Evolutionary conservation across 1,140 invertebrate species (phyloP), one percentile per base, ranked within the genome.

Genomic region (Ridgeia piscesae): DNA sequence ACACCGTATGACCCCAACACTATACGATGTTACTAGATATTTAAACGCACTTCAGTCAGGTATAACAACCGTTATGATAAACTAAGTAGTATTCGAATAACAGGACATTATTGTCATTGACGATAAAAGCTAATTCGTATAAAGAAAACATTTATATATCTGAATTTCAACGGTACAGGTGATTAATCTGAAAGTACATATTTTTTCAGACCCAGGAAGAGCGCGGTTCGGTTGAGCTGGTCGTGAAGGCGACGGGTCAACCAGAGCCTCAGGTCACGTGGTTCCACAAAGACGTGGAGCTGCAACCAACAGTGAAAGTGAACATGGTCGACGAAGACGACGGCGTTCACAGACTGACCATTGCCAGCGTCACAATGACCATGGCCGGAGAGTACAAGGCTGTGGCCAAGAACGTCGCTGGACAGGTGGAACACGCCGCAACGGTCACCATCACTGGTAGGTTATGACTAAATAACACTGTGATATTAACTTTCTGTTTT

Each of bases 291-390:
- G 58, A 77, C 27, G 58, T 77, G 58, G 92, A 92, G 89, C 92
- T 92, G 4, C 33, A 33, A 35, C 88, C 34, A 42, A 89, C 92
- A 11, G 89, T 92, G 33, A 92, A 92, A 89, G 96, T 98, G 9
- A 97, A 97, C 92, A 97, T 98, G 95, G 97, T 96, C 21, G 98
- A 97, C 94, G 98, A 98, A 94, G 98, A 98, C 17, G 98, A 99
- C 96, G 95, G 96, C 11, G 98, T 97, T 93, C 98, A 98, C 93
- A 94, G 93, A 34, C 93, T 96, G 31, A 94, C 93, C 34, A 94
- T 96, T 77, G 93, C 93, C 48, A 94, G 94, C 77, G 92, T 94
- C 34, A 94, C 94, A 33, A 94, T 94, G 94, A 94, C 94, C 92
- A 92, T 94, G 58, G 94, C 94, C 91, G 95, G 95, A 58, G 94